Conservation (phyloP, 2,113 vertebrate species). For the Suncus etruscus region DNA sequence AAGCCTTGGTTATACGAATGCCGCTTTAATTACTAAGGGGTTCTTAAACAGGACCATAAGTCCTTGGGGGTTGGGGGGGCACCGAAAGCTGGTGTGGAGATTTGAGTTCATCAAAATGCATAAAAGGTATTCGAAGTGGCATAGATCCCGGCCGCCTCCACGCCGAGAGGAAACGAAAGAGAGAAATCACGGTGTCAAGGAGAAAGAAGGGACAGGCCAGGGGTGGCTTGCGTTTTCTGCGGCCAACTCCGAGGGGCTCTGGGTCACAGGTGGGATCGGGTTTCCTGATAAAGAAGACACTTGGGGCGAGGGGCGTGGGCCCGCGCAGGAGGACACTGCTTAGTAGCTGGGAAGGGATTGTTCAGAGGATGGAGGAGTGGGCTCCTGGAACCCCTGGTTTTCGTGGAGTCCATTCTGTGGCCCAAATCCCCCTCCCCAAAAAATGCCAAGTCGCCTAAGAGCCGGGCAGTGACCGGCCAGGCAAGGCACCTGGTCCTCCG, state of each 20-base stretch:
- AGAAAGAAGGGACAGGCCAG: neutral
- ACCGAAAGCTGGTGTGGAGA: neutral
- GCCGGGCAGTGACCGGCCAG: neutral
- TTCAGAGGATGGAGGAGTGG: neutral
- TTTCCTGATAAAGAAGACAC: neutral
- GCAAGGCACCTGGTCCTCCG: neutral
- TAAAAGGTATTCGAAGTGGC: constrained; percentile 2
- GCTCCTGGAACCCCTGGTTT: neutral
- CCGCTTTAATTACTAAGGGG: neutral
- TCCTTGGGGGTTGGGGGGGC: neutral
- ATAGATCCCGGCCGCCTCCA: neutral
- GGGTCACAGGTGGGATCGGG: neutral
- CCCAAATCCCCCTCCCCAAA: no score
- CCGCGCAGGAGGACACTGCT: neutral
- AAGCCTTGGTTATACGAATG: constrained; percentile 41
- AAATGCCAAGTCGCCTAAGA: no score
- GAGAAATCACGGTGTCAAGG: neutral
- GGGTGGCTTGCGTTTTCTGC: neutral
- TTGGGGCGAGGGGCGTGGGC: no score
- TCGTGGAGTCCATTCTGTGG: neutral
- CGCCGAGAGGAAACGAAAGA: neutral
- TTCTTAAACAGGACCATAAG: constrained; percentile 1
- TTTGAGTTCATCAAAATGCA: constrained; percentile 22
- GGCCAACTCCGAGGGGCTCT: neutral
- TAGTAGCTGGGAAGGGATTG: neutral